A percentile compares a stretch with the other conserved stretches of the same genome.
Conservation (phyloP, 2,797 vertebrate species). For the Leptoclinus maculatus region DNA sequence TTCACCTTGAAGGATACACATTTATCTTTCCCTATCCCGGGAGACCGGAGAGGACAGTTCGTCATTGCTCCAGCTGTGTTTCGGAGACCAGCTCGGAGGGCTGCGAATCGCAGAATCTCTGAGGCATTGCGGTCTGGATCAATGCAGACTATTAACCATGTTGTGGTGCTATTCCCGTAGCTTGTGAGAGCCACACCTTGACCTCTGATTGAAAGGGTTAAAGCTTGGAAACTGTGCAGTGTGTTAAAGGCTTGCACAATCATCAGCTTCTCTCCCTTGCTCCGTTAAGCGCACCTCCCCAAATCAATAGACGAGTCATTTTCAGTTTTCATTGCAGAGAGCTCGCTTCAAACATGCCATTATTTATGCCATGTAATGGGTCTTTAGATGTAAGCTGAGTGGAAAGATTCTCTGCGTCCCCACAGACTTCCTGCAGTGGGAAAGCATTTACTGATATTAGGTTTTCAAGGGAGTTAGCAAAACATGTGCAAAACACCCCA, state of each 20-base stretch:
- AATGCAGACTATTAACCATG: conserved; percentile 60
- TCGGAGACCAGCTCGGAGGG: conserved; percentile 26
- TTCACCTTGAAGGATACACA: conserved; percentile 53
- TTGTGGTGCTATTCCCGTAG: conserved; percentile 36
- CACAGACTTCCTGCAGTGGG: conserved; percentile 5
- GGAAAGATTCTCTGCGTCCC: conserved; percentile 11
- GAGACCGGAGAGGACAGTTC: conserved; percentile 39
- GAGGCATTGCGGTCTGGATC: conserved; percentile 52
- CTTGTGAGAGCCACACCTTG: conserved; percentile 36
- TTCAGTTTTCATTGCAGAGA: conserved; percentile 37
- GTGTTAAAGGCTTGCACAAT: conserved; percentile 34
- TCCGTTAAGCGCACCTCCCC: conserved; percentile 2
- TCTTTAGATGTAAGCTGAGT: conserved; percentile 26
- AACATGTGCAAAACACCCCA: conserved; percentile 2
- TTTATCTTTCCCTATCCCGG: conserved; percentile 41
- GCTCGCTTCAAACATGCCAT: conserved; percentile 32
- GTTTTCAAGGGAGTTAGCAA: conserved; percentile 15
- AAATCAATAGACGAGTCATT: conserved; percentile 62
- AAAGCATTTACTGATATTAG: conserved; percentile 21
- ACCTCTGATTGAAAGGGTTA: conserved; percentile 52
- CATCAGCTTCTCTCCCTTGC: conserved; percentile 25
- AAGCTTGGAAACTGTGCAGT: conserved; percentile 21
- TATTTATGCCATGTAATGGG: conserved; percentile 48
- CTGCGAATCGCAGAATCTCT: conserved; percentile 33
- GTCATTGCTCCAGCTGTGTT: conserved; percentile 46